Evolutionary conservation across 1,140 invertebrate genomes (phyloP), one percentile per base, ranked within the genome.

Genomic region (Adoxophyes honmai): DNA sequence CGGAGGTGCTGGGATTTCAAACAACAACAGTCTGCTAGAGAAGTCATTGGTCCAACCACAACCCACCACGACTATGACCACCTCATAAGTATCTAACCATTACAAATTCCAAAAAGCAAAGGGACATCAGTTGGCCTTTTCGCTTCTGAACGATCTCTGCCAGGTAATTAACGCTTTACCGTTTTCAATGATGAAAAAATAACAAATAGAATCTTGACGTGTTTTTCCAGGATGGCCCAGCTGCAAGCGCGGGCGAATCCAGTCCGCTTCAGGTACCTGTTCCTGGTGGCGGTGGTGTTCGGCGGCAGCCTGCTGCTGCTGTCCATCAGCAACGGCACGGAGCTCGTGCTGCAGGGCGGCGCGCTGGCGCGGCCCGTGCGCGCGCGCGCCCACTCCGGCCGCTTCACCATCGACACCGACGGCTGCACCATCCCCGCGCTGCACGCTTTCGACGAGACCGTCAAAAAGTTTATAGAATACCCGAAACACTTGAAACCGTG

Each of bases 391-490:
- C 69, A 21, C 59, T 68, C 55, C 15, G 62, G 51, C 59, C 52
- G 88, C 61, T 91, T 88, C 39, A 91, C 91, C 10, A 92, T 97
- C n/a, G 91, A 93, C 64, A 95, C 93, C 1, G 83, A 91, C 6
- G 94, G 95, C 14, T 98, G 96, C 76, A 92, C 92, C 3, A 96
- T 97, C 64, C 95, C 96, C 0, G 91, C 92, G 7, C 89, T 97
- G 52, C 92, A 94, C 64, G 92, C 95, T 0, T 92, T 92, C 48
- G 94, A 96, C 65, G 69, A 81, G 53, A 90, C 80, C 33, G 82
- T 81, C n/a, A 86, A 85, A 74, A 75, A 79, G 44, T 89, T 81
- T 53, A 73, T 82, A 52, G 86, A 88, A 55, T 68, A 57, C 21
- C 90, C 89, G 5, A 74, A 81, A 34, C 60, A 80, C 55, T 66